Percentiles rank a stretch among this genome's conserved stretches.
Evolutionary conservation across 1,140 invertebrate species (phyloP).

Genomic region (Zophobas morio): DNA sequence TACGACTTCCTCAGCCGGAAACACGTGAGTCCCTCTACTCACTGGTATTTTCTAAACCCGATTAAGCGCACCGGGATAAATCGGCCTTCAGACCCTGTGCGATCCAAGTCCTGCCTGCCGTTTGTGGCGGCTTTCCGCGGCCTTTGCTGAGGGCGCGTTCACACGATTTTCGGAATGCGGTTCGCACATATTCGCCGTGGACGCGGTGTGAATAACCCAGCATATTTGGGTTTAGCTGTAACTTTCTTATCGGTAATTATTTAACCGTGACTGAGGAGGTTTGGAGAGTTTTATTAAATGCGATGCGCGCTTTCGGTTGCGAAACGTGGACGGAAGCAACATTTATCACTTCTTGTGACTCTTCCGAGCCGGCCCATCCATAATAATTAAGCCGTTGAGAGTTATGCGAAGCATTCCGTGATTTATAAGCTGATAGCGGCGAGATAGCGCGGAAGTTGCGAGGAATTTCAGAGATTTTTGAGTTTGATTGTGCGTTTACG

Average conservation of each 20-base stretch:
- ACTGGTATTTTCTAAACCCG: too few species aligned
- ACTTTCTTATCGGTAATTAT: slow-evolving; percentile 23
- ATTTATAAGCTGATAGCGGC: neutral
- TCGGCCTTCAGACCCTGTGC: neutral
- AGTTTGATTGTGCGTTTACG: too few species aligned
- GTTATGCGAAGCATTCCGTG: slow-evolving; percentile 13
- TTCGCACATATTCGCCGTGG: neutral
- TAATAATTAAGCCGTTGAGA: slow-evolving; percentile 20
- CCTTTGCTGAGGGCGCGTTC: neutral
- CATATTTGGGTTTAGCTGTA: neutral
- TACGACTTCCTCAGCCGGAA: too few species aligned
- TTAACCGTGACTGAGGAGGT: neutral
- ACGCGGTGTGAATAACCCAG: neutral
- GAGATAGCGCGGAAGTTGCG: too few species aligned
- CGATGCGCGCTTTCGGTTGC: slow-evolving; percentile 9
- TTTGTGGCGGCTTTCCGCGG: neutral
- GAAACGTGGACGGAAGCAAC: slow-evolving; percentile 27
- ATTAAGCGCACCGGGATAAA: too few species aligned
- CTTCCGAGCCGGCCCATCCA: slow-evolving; percentile 17
- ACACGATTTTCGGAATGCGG: slow-evolving; percentile 1
- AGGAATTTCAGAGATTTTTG: too few species aligned
- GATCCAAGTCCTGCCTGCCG: neutral
- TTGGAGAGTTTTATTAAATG: neutral
- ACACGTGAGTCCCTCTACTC: too few species aligned
- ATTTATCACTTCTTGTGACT: slow-evolving; percentile 6